Evolutionary conservation across 2,888 invertebrate genomes (phyloP).

Genomic region (Tinea pellionella): DNA sequence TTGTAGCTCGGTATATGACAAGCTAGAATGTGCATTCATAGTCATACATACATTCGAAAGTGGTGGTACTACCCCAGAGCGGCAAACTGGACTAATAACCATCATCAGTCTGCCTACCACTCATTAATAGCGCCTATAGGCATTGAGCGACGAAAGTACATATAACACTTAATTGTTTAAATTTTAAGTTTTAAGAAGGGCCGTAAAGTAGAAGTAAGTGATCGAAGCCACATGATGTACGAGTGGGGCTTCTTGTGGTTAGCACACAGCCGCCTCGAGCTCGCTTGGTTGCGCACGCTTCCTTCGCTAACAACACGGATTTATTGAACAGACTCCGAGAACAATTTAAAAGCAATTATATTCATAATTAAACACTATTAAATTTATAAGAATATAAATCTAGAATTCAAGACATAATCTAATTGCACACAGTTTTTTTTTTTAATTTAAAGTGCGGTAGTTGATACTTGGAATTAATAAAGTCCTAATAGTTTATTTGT

Average conservation of each 20-base stretch:
- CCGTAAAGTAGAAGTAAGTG: neutral
- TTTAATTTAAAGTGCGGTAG: no score
- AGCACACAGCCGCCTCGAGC: constrained; percentile 18
- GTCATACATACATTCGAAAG: no score
- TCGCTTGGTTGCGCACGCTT: constrained; percentile 31
- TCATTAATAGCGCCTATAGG: no score
- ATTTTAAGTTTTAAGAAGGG: neutral
- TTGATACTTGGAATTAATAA: no score
- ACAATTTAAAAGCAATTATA: neutral
- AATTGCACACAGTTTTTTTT: neutral
- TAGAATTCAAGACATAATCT: neutral
- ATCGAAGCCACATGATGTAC: constrained; percentile 21
- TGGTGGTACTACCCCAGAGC: no score
- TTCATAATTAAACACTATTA: neutral
- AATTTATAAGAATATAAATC: no score
- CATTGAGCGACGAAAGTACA: no score
- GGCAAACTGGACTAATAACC: no score
- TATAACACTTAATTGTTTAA: neutral
- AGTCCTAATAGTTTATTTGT: no score
- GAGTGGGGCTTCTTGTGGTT: constrained; percentile 60
- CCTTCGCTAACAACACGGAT: constrained; percentile 38
- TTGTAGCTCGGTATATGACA: no score
- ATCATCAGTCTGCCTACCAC: no score
- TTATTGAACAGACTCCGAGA: constrained; percentile 12
- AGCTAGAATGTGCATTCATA: no score